Conservation (phyloP, 2,113 vertebrate genomes). For the Misgurnus mizolepis region DNA sequence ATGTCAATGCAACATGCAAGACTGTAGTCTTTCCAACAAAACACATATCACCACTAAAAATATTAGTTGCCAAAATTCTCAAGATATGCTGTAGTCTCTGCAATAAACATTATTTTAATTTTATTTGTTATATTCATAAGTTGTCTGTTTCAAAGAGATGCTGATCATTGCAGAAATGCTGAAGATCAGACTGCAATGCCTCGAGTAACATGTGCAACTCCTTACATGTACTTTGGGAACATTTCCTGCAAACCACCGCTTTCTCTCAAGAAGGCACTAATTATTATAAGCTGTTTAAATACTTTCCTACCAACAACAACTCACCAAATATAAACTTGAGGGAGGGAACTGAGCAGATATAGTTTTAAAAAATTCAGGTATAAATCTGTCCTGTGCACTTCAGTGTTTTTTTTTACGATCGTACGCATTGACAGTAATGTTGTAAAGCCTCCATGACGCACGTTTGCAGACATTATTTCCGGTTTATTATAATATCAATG, state of each 20-base stretch:
- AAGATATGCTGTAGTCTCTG: no score
- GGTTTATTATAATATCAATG: neutral
- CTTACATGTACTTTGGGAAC: neutral
- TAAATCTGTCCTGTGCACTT: neutral
- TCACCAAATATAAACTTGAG: neutral
- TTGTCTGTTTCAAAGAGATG: no score
- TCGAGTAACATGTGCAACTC: neutral
- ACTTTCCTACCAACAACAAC: neutral
- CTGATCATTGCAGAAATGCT: no score
- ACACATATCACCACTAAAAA: neutral
- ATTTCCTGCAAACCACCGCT: neutral
- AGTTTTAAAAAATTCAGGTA: neutral
- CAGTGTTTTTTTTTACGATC: neutral
- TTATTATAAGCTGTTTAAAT: neutral
- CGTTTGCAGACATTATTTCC: slow-evolving; percentile 9
- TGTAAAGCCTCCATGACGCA: neutral
- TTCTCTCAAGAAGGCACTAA: neutral
- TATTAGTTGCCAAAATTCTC: no score
- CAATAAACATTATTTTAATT: no score
- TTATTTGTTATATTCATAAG: no score
- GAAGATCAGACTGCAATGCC: no score
- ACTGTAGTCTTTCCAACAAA: neutral
- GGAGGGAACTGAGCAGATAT: neutral
- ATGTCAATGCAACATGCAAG: neutral
- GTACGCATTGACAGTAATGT: neutral